Evolutionary conservation across 2,113 vertebrate genomes (phyloP), one percentile per base, ranked within the genome.

Genomic region (Oreochromis spilurus): DNA sequence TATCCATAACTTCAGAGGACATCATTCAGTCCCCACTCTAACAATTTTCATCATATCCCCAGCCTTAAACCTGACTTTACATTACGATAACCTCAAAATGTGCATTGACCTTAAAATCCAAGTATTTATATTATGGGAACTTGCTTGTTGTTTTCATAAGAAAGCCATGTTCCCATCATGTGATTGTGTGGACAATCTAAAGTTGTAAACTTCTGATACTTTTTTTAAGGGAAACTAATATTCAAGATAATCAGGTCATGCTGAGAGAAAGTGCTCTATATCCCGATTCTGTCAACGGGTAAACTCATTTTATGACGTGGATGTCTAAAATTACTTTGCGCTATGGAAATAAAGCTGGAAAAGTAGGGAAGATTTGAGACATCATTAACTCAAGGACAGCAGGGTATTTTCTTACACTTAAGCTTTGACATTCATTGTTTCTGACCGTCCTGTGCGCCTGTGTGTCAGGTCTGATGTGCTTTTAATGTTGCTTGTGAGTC

Each of bases 201-300:
- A 29, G 40, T 6, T 50, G 53, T 85, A 65, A 84, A 86, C 45
- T 16, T 19, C 11, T 13, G 2, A 58, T 45, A 26, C n/a, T 16
- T 77, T 77, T 83, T 82, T 65, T 45, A 70, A 70, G 52, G 29
- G 16, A 85, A 85, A 80, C 31, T 17, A n/a, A 75, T 90, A 84
- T 86, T 57, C 70, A 88, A 13, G 89, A 81, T 93, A 91, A 88
- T 90, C 40, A 57, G 91, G 79, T 92, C 84, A 87, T 55, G 29
- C 29, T 29, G 21, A 45, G 21, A 82, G 24, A 87, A 85, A 48
- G 29, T 36, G 48, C 82, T 52, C 45, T 62, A 7, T 62, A 87
- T 90, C 84, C 87, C 43, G 43, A 4, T 90, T 88, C 85, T 87
- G 86, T 91, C 88, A 87, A 55, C 83, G 81, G 79, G 75, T 75